Percentiles rank a stretch among this genome's conserved stretches.
These are phyloP conservation scores for Zeus faber DNA, from an alignment of 2,113 vertebrate species.

Conservation along the genomic window DNA sequence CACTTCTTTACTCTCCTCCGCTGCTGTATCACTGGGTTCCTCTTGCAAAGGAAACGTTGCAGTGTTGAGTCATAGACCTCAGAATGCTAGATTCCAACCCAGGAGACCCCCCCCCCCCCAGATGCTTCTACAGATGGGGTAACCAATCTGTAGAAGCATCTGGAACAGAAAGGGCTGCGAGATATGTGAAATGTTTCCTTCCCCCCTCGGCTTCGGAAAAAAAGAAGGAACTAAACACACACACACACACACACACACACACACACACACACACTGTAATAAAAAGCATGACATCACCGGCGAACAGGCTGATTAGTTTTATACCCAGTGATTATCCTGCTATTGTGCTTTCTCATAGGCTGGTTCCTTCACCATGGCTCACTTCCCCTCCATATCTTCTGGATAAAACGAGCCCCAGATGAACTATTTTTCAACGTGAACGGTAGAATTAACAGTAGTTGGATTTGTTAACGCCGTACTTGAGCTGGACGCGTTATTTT, in stretches of 20 bases:
- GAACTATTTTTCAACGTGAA: neutral
- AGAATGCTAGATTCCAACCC: no score
- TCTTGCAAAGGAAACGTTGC: no score
- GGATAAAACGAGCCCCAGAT: constrained; percentile 8
- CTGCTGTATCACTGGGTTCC: no score
- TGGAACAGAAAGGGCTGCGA: constrained; percentile 45
- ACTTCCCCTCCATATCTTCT: no score
- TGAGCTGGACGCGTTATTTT: no score
- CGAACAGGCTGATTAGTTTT: constrained; percentile 44
- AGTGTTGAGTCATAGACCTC: no score
- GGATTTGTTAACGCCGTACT: no score
- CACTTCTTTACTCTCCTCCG: no score
- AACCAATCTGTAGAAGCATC: constrained; percentile 54
- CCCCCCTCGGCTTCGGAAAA: constrained; percentile 51
- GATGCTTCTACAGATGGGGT: constrained; percentile 54
- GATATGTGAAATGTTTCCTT: neutral
- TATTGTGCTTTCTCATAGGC: constrained; percentile 30
- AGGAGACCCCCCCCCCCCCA: constrained; percentile 52
- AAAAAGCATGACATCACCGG: constrained; percentile 67
- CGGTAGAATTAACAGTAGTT: no score
- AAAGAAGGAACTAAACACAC: no score
- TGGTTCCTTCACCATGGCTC: no score
- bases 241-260: no score
- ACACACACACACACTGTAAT: constrained; percentile 41
- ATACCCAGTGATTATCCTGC: constrained; percentile 48